phyloP scores from a whole-genome alignment of 1,140 invertebrate genomes.

The Zaprionus gabonicus region DNA sequence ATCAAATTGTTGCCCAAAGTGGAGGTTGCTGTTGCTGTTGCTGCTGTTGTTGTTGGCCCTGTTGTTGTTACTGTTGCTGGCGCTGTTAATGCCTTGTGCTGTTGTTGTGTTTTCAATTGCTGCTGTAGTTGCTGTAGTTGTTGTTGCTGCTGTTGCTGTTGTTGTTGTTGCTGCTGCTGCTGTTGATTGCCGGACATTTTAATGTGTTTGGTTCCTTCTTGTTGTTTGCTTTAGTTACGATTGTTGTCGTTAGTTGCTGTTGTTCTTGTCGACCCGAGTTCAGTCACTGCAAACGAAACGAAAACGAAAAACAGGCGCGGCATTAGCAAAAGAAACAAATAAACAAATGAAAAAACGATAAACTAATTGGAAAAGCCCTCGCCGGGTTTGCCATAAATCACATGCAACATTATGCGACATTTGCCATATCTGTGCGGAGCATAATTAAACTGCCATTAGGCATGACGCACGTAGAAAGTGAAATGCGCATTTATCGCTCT shows the following conservation, averaged over 20 bases:
- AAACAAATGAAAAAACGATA: background rate
- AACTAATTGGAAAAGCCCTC: constrained; percentile 1
- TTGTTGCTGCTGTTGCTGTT: constrained; percentile 69
- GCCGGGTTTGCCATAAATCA: constrained; percentile 53
- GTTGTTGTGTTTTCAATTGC: constrained; percentile 36
- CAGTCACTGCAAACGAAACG: constrained; percentile 50
- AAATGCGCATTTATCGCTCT: constrained; percentile 76
- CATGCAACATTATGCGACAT: constrained; percentile 68
- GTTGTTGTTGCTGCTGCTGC: constrained; percentile 64
- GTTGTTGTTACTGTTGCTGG: constrained; percentile 14
- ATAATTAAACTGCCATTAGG: constrained; percentile 75
- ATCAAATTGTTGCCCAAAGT: constrained; percentile 77
- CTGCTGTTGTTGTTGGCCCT: constrained; percentile 39
- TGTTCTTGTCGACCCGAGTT: constrained; percentile 53
- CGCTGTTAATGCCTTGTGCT: constrained; percentile 26
- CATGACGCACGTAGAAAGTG: constrained; percentile 66
- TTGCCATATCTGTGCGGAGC: constrained; percentile 43
- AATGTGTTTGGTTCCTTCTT: constrained; percentile 64
- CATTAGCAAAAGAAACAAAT: constrained; percentile 25
- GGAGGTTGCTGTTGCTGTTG: constrained; percentile 39
- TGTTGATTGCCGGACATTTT: constrained; percentile 81
- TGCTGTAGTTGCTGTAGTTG: constrained; percentile 68
- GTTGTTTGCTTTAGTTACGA: constrained; percentile 30
- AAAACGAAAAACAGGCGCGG: constrained; percentile 33
- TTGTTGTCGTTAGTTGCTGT: constrained; percentile 29